Percentiles rank a stretch among this genome's conserved stretches.
Evolutionary conservation across 2,888 invertebrate genomes (phyloP).

Genomic region (Polyommatus iphigenia): DNA sequence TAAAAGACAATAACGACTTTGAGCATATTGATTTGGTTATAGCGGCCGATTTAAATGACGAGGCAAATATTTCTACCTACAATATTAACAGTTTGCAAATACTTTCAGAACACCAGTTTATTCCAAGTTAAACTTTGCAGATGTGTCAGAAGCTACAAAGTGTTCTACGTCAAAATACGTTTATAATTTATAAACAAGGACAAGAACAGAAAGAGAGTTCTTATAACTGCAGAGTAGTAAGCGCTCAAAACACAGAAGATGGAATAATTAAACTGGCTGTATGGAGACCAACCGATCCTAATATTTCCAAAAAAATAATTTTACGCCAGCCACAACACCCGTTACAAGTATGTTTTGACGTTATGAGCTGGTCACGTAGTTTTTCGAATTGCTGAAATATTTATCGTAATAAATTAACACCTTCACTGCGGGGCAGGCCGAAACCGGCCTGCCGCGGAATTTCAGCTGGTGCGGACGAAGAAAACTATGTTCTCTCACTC

Average conservation of each 20-base stretch:
- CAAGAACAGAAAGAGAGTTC: background rate
- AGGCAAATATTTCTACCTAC: background rate
- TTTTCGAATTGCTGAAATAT: too few relatives aligned
- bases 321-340: background rate
- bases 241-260: background rate
- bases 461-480: too few relatives aligned
- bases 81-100: background rate
- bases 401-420: too few relatives aligned
- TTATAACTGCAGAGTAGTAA: background rate
- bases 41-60: background rate
- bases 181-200: background rate
- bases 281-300: background rate
- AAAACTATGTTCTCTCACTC: too few relatives aligned
- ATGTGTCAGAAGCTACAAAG: background rate
- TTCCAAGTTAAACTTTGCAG: too few relatives aligned
- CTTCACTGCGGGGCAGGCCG: too few relatives aligned
- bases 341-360: slow-evolving; percentile 55
- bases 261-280: background rate
- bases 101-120: background rate
- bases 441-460: too few relatives aligned
- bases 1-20: background rate
- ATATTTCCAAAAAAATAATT: background rate
- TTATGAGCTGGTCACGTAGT: too few relatives aligned
- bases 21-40: background rate
- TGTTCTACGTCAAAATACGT: background rate